A percentile compares a stretch with the other conserved stretches of the same genome.
These are phyloP conservation scores for Pseudochromis fuscus DNA, from an alignment of 2,797 vertebrate species.

Conservation along the genomic window DNA sequence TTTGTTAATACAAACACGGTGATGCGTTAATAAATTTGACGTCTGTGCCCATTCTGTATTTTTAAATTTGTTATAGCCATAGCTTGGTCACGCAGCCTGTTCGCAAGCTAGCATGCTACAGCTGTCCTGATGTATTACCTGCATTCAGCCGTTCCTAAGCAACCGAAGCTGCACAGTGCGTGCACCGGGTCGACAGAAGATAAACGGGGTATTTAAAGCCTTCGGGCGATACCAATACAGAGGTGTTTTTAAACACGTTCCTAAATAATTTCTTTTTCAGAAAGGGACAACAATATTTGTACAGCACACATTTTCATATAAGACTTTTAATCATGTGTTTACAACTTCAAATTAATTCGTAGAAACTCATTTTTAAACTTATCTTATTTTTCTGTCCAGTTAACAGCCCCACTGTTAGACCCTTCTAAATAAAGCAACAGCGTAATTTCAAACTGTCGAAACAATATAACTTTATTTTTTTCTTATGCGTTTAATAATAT, in stretches of 20 bases:
- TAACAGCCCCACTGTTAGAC: slow-evolving; percentile 17
- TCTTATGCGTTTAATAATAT: no score
- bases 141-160: slow-evolving; percentile 82
- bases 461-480: background rate
- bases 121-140: slow-evolving; percentile 82
- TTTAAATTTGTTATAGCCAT: slow-evolving; percentile 36
- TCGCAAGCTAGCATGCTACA: slow-evolving; percentile 74
- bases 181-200: slow-evolving; percentile 12
- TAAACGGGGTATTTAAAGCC: slow-evolving; percentile 72
- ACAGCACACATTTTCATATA: accelerated
- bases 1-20: background rate
- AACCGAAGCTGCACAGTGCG: slow-evolving; percentile 78
- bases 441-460: background rate
- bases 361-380: background rate
- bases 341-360: background rate
- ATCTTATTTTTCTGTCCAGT: background rate
- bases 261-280: accelerated
- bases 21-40: background rate
- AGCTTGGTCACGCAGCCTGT: slow-evolving; percentile 55
- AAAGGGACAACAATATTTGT: accelerated
- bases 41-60: background rate
- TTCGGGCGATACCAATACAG: slow-evolving; percentile 75
- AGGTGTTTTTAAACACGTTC: background rate
- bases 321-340: accelerated
- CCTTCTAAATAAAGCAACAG: slow-evolving; percentile 51